Evolutionary conservation across 2,113 vertebrate species (phyloP).

Genomic region (Pedionomus torquatus): DNA sequence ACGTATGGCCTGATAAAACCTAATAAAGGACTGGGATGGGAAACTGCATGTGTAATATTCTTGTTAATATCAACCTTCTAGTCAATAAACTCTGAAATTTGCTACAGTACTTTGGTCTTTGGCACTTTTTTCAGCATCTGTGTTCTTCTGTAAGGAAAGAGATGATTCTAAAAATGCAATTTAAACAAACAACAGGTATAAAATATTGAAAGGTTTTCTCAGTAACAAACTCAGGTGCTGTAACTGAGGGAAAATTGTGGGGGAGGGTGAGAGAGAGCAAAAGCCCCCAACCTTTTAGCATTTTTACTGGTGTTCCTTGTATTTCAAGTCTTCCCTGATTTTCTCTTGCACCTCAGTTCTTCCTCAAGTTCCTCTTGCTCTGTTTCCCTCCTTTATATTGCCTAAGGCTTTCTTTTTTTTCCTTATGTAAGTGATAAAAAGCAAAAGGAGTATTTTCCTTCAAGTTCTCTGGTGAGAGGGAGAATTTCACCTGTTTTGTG

Average conservation of each 20-base stretch:
- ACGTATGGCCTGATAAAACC: neutral
- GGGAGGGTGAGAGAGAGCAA: too few relatives aligned
- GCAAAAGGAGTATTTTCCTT: neutral
- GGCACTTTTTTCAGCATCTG: neutral
- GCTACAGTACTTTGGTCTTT: neutral
- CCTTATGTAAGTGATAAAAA: neutral
- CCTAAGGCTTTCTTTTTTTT: neutral
- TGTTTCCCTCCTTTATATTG: neutral
- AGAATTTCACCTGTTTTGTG: neutral
- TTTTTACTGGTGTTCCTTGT: neutral
- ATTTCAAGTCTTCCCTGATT: neutral
- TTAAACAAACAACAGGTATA: neutral
- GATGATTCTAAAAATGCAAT: neutral
- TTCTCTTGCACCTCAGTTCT: neutral
- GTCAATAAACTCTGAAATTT: neutral
- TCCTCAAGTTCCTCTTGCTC: neutral
- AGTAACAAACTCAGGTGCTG: neutral
- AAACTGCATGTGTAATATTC: neutral
- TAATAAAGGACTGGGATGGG: neutral
- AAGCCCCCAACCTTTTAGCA: neutral
- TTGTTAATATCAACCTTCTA: neutral
- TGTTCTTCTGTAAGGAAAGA: neutral
- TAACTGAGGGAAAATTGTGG: neutral
- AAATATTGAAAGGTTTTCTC: neutral
- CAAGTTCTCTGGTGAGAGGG: neutral